Conservation (phyloP, 2,797 vertebrate genomes). For the Sebastes hopkinsi region DNA sequence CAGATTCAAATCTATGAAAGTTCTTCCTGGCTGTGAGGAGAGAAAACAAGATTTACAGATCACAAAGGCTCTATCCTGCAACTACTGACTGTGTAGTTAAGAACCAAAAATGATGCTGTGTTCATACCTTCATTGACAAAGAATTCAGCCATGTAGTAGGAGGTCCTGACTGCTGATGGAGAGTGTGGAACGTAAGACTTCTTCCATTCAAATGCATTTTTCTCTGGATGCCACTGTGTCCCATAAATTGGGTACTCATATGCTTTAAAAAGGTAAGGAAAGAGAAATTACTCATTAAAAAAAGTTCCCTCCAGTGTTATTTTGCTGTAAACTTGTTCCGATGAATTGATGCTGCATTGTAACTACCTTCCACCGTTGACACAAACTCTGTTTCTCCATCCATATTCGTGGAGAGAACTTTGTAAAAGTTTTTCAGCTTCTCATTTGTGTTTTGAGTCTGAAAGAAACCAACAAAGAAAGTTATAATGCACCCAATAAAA, state of each 20-base stretch:
- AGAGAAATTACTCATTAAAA: background rate
- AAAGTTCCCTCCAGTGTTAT: accelerated
- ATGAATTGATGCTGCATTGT: background rate
- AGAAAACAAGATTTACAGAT: conserved; percentile 21
- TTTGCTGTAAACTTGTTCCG: background rate
- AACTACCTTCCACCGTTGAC: conserved; percentile 93
- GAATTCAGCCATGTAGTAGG: conserved; percentile 90
- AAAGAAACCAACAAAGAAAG: conserved; percentile 1
- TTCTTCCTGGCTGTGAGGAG: conserved; percentile 82
- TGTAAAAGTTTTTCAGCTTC: conserved; percentile 88
- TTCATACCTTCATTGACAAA: conserved; percentile 92
- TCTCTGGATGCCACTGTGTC: conserved; percentile 97
- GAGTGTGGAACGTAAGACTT: conserved; percentile 82
- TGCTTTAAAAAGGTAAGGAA: conserved; percentile 71
- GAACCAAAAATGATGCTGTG: accelerated
- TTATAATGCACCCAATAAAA: background rate
- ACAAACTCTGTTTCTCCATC: conserved; percentile 86
- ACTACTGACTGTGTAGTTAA: background rate
- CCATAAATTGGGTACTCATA: conserved; percentile 89
- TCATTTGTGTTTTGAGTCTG: conserved; percentile 86
- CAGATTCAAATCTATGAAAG: conserved; percentile 73
- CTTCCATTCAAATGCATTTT: conserved; percentile 91
- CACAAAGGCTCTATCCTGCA: background rate
- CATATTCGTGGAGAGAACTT: conserved; percentile 87
- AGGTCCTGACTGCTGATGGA: conserved; percentile 78